Base-by-base conservation (phyloP, 2,113 vertebrate genomes). In the Amblyornis subalaris region DNA sequence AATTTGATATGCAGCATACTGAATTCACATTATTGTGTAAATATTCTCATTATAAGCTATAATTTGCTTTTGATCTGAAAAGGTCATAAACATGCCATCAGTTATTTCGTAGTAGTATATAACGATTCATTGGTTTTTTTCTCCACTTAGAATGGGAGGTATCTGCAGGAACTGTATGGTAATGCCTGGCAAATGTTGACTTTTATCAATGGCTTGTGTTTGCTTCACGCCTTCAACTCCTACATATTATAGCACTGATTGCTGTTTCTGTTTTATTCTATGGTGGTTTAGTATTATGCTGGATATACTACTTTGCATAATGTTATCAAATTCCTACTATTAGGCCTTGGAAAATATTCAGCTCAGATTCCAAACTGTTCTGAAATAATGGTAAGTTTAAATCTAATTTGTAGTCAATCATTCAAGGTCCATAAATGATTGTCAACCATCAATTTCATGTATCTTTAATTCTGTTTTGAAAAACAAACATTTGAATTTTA, bases 1-100 rank as follows among this genome's bases (percentile, higher is more conserved):
- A 93, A 94, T 93, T 96, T 97, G 93, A 91, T 95, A 95, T 95
- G 94, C 89, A 83, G 87, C 93, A 83, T 62, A 91, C 90, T 95
- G 94, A 95, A 94, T 95, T 94, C 93, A 79, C 89, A 83, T 97
- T 95, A 96, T 94, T 95, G 93, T 91, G 93, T 95, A 95, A 95
- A 95, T 95, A 95, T 95, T 95, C 94, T 96, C 94, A 95, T 96
- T 96, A 94, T 93, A 93, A 92, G 48, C 86, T 94, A 89, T 96
- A 95, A 96, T 96, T 95, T 96, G 75, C 82, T 94, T 97, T 95
- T 91, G 93, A 95, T 95, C 88, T 91, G 94, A 73, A 89, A 96
- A 96, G 95, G 95, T 96, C 96, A 95, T 95, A 95, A 97, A 95
- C 91, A 94, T 95, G 89, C 94, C 91, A 90, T 94, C 78, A 54